Percentiles rank a stretch among this genome's conserved stretches.
These are phyloP conservation scores for Tyrophagus putrescentiae DNA, from an alignment of 1,140 invertebrate species.

Conservation along the genomic window DNA sequence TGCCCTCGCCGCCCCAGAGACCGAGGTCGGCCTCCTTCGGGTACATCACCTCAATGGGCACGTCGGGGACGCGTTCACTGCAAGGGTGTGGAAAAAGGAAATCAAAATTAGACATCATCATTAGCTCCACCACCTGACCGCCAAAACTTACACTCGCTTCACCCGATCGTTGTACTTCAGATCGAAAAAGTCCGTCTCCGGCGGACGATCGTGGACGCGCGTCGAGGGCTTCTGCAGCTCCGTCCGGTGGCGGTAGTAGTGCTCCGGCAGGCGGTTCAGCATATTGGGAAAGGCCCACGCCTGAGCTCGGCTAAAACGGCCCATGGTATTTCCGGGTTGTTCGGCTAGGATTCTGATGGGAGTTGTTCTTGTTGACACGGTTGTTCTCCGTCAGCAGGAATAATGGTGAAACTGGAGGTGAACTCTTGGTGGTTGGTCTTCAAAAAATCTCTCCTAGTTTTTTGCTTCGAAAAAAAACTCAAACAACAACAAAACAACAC, in stretches of 20 bases:
- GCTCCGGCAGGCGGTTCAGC: conserved; percentile 47
- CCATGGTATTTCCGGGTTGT: no score
- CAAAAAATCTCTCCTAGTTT: no score
- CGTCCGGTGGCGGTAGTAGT: conserved; percentile 70
- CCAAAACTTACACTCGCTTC: conserved; percentile 17
- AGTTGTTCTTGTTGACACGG: no score
- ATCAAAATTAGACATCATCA: no score
- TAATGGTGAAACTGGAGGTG: no score
- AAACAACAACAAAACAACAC: no score
- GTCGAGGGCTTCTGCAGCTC: conserved; percentile 55
- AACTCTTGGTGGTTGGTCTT: no score
- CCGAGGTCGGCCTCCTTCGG: conserved; percentile 66
- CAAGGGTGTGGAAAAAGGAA: conserved; percentile 6
- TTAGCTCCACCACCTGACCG: no score
- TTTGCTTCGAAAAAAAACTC: no score
- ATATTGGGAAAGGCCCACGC: conserved; percentile 16
- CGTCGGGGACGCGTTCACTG: conserved; percentile 52
- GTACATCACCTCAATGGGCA: conserved; percentile 56
- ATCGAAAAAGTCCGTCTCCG: conserved; percentile 41
- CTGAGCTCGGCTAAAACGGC: conserved; percentile 8
- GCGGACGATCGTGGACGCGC: conserved; percentile 71
- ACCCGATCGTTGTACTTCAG: conserved; percentile 30
- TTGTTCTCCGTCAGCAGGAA: no score
- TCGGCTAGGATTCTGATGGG: no score
- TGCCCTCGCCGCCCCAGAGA: conserved; percentile 90